phyloP scores from a whole-genome alignment of 1,140 invertebrate species.

The Mactra quadrangularis region DNA sequence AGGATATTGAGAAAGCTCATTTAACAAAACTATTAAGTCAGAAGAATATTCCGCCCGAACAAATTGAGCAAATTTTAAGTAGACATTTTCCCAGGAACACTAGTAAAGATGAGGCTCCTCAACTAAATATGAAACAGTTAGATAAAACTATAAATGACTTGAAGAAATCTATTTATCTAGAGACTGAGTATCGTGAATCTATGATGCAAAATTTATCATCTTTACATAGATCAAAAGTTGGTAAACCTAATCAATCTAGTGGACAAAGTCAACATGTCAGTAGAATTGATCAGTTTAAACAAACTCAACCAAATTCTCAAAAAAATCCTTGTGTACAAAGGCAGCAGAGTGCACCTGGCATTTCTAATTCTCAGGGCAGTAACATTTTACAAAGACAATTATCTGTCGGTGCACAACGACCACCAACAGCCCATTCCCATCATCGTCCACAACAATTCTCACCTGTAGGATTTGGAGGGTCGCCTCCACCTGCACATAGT shows the following conservation, averaged over 20 bases:
- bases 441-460: neutral
- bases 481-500: conserved; percentile 45
- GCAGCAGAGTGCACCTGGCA: conserved; percentile 21
- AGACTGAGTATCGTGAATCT: conserved; percentile 41
- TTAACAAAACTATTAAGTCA: conserved; percentile 41
- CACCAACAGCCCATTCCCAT: conserved; percentile 32
- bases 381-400: conserved; percentile 22
- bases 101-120: conserved; percentile 20
- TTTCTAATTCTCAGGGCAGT: neutral
- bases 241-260: neutral
- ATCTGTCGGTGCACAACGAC: conserved; percentile 17
- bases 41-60: conserved; percentile 34
- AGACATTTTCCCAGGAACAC: conserved; percentile 45
- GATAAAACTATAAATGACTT: conserved; percentile 54
- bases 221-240: neutral
- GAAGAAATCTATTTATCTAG: conserved; percentile 53
- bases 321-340: conserved; percentile 12
- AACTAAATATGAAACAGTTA: conserved; percentile 51
- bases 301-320: neutral
- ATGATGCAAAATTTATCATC: conserved; percentile 36
- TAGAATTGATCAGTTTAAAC: conserved; percentile 16
- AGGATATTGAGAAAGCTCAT: conserved; percentile 56
- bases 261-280: conserved; percentile 7
- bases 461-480: conserved; percentile 13
- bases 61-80: conserved; percentile 46